Evolutionary conservation across 2,888 invertebrate species (phyloP).

Genomic region (Neoascia interrupta): DNA sequence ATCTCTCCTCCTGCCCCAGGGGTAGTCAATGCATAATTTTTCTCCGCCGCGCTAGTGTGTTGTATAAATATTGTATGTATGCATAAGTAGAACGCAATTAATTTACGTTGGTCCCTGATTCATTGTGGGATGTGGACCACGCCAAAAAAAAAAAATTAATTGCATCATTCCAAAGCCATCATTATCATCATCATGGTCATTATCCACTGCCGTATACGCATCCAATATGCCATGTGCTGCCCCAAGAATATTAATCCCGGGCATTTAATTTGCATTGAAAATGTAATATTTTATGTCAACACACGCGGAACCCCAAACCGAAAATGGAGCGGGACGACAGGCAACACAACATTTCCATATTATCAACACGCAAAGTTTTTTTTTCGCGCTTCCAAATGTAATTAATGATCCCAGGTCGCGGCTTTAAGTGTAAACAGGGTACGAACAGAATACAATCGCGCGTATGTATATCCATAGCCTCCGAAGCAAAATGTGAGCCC

Average conservation of each 20-base stretch:
- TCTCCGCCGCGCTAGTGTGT: neutral
- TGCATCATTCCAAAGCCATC: conserved; percentile 58
- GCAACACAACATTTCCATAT: conserved; percentile 66
- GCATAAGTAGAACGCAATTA: conserved; percentile 64
- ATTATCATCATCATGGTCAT: conserved; percentile 34
- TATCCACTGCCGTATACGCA: conserved; percentile 12
- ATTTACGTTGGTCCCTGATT: conserved; percentile 36
- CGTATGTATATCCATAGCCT: conserved; percentile 39
- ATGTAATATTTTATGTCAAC: conserved; percentile 69
- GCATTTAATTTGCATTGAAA: conserved; percentile 67
- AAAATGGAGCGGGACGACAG: conserved; percentile 24
- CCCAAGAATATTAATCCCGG: conserved; percentile 55
- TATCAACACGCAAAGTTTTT: conserved; percentile 56
- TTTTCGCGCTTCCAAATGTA: conserved; percentile 36
- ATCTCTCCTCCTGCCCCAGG: neutral
- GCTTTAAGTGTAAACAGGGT: conserved; percentile 63
- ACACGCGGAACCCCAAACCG: conserved; percentile 27
- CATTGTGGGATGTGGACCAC: conserved; percentile 34
- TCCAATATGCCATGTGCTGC: conserved; percentile 26
- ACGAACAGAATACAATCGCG: conserved; percentile 55
- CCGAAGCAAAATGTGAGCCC: conserved; percentile 10
- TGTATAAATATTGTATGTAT: no score
- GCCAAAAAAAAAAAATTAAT: conserved; percentile 38
- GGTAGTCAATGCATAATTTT: neutral
- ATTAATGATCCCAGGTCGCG: conserved; percentile 64